Base-by-base conservation (phyloP, 1,140 invertebrate genomes). In the Archivesica marissinica region DNA sequence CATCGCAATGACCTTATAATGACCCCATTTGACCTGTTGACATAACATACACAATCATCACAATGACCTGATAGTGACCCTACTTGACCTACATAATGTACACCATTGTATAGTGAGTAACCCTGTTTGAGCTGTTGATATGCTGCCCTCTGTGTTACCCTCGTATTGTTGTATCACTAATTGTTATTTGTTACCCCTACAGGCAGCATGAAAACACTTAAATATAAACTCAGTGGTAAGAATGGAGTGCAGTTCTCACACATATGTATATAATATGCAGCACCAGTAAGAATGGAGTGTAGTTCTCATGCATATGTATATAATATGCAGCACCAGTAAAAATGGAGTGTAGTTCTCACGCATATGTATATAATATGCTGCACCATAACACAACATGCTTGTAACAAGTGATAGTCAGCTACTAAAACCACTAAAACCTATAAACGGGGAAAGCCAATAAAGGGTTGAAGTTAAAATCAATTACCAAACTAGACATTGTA, bases 201-300 rank as follows among this genome's bases (percentile, higher is more conserved):
- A 47, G 41, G 39, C n/a, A 44, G 68, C 68, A 72, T 72, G 68
- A 72, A 47, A 66, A 74, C 35, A 35, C 80, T 83, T 83, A 83
- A 66, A 75, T n/a, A 25, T 83, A 83, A 70, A 83, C 68, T 75
- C 50, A 83, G 80, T 83, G 80, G 80, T 83, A 83, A 83, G 80
- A 83, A 38, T 72, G 68, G 23, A 47, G 68, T 72, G 68, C 50
- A 72, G 68, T 72, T 47, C 39, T 72, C 41, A 72, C 68, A 52
- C 68, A 11, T 44, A 25, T 47, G 68, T 72, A 47, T 15, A 47
- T 72, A 47, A 47, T 47, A 72, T 47, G 41, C 39, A 33, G 68
- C 68, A 72, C 68, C 68, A 72, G n/a, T n/a, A n/a, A n/a, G n/a
- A 61, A 38, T 72, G 68, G 23, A 47, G 68, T 72, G 68, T 72